Base-by-base conservation (phyloP, 1,140 invertebrate genomes). In the Yoshiicerus persimilis region DNA sequence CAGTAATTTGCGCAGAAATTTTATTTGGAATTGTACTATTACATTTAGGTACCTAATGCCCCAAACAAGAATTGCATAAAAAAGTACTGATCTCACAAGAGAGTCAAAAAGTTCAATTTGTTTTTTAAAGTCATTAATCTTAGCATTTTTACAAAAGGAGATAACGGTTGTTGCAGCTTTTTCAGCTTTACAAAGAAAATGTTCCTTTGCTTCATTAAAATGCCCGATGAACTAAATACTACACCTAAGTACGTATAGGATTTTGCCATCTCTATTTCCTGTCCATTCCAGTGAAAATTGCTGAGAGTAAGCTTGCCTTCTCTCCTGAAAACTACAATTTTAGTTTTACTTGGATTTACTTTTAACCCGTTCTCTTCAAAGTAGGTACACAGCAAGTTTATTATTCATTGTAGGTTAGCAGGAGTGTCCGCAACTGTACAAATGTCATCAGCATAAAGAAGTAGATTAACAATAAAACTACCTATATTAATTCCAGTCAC, bases 341-440 rank as follows among this genome's bases (percentile, higher is more conserved):
- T 88, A 5, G 91, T 90, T 88, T 91, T 91, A 4, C 16, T 47
- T 3, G 83, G 77, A 36, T 91, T 90, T 32, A 89, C 75, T n/a
- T 13, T 87, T 1, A 91, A 47, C 13, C 75, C 66, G 32, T 89
- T 91, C 36, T n/a, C 36, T 5, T 32, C 27, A n/a, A 87, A 89
- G 41, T 90, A 91, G 70, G 88, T 4, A 20, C n/a, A 16, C 4
- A 66, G 10, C 2, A 47, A 0, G 36, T 87, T 41, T 16, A 87
- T 77, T 77, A 77, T 87, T 9, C 41, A 11, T 56, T 77, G 66
- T 4, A 87, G 20, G 8, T 30, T 10, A 2, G 11, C 23, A 1
- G 8, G n/a, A 0, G 4, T 39, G 5, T 62, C 4, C 1, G 86
- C 23, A 30, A 80, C 2, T n/a, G 11, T 32, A 23, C 10, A 77